Percentiles rank a stretch among this genome's conserved stretches.
Evolutionary conservation across 2,797 vertebrate genomes (phyloP).

Genomic region (Sarcophilus harrisii): DNA sequence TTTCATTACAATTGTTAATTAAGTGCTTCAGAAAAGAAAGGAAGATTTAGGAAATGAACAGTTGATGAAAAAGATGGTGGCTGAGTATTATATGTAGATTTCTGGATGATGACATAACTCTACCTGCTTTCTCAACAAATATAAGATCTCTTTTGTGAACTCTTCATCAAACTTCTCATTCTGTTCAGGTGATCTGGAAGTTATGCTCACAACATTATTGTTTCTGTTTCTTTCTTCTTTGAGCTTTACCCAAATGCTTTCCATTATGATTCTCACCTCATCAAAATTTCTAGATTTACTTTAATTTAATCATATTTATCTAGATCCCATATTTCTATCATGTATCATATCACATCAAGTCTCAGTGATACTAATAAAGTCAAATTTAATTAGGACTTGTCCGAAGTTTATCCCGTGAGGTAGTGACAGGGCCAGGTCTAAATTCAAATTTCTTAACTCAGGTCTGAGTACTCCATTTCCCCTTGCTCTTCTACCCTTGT

Average conservation of each 20-base stretch:
- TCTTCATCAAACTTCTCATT: background rate
- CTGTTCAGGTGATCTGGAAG: background rate
- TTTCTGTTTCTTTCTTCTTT: background rate
- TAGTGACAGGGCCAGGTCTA: background rate
- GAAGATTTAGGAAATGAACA: background rate
- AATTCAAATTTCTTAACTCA: background rate
- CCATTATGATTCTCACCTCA: background rate
- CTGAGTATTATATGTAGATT: background rate
- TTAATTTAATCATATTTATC: background rate
- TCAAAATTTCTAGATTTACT: background rate
- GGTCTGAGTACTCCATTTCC: background rate
- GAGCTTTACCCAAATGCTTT: background rate
- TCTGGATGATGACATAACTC: background rate
- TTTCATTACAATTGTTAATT: background rate
- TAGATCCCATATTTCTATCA: background rate
- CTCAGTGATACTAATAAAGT: background rate
- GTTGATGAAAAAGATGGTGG: background rate
- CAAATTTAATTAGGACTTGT: background rate
- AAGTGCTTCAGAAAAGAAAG: background rate
- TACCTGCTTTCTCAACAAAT: background rate
- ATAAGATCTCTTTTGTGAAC: background rate
- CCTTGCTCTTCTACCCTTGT: background rate
- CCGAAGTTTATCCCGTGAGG: background rate
- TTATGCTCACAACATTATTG: background rate
- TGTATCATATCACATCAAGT: background rate